A percentile compares a stretch with the other conserved stretches of the same genome.
phyloP scores from a whole-genome alignment of 2,113 vertebrate genomes.

The Channa maculata region DNA sequence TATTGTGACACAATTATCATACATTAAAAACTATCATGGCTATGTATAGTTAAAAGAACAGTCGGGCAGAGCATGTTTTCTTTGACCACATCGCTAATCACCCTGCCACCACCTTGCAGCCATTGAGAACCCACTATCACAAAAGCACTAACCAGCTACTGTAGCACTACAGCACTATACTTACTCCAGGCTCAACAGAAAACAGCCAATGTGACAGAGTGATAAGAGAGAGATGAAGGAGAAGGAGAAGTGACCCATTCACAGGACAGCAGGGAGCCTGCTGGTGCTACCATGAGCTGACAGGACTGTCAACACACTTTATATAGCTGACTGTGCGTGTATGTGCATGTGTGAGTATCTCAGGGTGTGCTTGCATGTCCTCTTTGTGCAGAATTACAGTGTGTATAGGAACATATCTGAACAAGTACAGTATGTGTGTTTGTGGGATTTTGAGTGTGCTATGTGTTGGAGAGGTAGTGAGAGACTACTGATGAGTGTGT shows the following conservation, averaged over 20 bases:
- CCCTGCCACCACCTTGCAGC: neutral
- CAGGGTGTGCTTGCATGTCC: conserved; percentile 23
- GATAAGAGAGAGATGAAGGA: conserved; percentile 61
- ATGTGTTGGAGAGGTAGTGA: conserved; percentile 39
- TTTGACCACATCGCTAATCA: neutral
- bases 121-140: neutral
- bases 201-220: conserved; percentile 44
- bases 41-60: neutral
- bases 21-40: neutral
- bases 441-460: conserved; percentile 5
- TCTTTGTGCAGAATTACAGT: conserved; percentile 8
- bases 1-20: neutral
- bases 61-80: neutral
- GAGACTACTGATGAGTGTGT: conserved; percentile 49
- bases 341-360: conserved; percentile 16
- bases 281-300: conserved; percentile 67
- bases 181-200: conserved; percentile 35
- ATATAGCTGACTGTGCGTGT: conserved; percentile 33
- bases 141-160: conserved; percentile 12
- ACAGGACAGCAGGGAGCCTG: conserved; percentile 73
- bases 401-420: conserved; percentile 6
- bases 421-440: neutral
- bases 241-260: conserved; percentile 72
- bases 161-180: conserved; percentile 13
- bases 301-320: conserved; percentile 66